Base-by-base conservation (phyloP, 2,888 invertebrate genomes). In the Myopa tessellatipennis region DNA sequence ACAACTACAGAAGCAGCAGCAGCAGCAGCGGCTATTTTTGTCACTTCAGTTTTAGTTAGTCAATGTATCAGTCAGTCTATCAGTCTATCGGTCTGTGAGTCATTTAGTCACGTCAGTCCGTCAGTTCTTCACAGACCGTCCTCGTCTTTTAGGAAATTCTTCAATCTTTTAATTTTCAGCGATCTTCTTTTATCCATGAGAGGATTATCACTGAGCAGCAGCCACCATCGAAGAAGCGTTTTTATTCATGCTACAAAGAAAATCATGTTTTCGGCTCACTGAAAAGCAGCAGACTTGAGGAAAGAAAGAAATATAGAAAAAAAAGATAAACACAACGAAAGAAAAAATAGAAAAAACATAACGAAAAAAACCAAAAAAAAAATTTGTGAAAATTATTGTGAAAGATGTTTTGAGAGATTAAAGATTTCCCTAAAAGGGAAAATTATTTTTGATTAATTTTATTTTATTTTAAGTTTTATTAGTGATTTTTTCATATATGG, bases 241-340 rank as follows among this genome's bases (percentile, higher is more conserved):
- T 74, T 78, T 73, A 63, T 69, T 76, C 76, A 83, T 82, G 85
- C 83, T 81, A 84, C 83, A 85, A 85, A 84, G 84, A 82, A 83
- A 84, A 83, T 82, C 81, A 79, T 80, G 83, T 85, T 82, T 84
- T 85, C 88, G 88, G 87, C 87, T 85, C 88, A 88, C 87, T 88
- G 88, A 87, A 85, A 84, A 83, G 86, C 88, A 88, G 83, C 85
- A 87, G 87, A 87, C 87, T 86, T 85, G 77, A 79, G 80, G 26
- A 45, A 83, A 85, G 87, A 86, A 86, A 85, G 85, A 83, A 81
- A 85, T 74, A 74, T 71, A 68, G 14, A 75, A 77, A 55, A 34
- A 52, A 77, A 55, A 79, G 79, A 78, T 78, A 79, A 81, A 78
- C 78, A 40, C 12, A 45, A 14, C 12, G 12, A 5, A 65, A 38